Evolutionary conservation across 1,140 invertebrate genomes (phyloP).

Genomic region (Zophobas atratus): DNA sequence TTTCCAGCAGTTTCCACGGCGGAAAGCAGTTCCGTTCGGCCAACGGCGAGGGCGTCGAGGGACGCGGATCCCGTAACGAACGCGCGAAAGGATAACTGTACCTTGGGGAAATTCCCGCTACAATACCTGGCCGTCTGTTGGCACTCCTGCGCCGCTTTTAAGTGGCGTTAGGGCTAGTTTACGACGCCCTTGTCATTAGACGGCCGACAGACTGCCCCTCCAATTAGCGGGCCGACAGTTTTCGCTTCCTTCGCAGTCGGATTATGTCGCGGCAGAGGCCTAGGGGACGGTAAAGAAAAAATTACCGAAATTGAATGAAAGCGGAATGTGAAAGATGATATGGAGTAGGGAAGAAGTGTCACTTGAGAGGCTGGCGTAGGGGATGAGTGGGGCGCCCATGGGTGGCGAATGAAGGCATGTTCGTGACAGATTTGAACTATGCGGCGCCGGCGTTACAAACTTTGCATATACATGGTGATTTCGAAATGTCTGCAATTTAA

Average conservation of each 20-base stretch:
- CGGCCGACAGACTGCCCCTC: slow-evolving; percentile 17
- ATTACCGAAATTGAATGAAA: too few species aligned
- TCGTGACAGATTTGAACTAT: too few species aligned
- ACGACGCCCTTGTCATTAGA: slow-evolving; percentile 34
- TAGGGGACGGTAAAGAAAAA: too few species aligned
- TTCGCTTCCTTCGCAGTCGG: neutral
- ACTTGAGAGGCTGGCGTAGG: too few species aligned
- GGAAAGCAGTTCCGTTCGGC: neutral
- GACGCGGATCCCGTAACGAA: slow-evolving; percentile 14
- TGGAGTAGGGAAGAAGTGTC: too few species aligned
- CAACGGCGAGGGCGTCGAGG: slow-evolving; percentile 10
- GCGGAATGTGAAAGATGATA: too few species aligned
- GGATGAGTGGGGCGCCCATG: too few species aligned
- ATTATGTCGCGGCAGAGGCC: neutral
- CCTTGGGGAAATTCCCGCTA: slow-evolving; percentile 38
- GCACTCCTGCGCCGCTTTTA: slow-evolving; percentile 27
- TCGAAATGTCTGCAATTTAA: too few species aligned
- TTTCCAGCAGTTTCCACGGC: neutral
- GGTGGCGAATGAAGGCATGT: too few species aligned
- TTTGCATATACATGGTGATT: too few species aligned
- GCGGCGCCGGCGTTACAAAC: too few species aligned
- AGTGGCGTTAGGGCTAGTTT: slow-evolving; percentile 36
- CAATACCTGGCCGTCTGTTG: slow-evolving; percentile 39
- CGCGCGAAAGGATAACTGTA: slow-evolving; percentile 38
- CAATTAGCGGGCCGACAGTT: slow-evolving; percentile 16